A percentile compares a stretch with the other conserved stretches of the same genome.
phyloP scores from a whole-genome alignment of 2,797 vertebrate species.

The Megalops cyprinoides region DNA sequence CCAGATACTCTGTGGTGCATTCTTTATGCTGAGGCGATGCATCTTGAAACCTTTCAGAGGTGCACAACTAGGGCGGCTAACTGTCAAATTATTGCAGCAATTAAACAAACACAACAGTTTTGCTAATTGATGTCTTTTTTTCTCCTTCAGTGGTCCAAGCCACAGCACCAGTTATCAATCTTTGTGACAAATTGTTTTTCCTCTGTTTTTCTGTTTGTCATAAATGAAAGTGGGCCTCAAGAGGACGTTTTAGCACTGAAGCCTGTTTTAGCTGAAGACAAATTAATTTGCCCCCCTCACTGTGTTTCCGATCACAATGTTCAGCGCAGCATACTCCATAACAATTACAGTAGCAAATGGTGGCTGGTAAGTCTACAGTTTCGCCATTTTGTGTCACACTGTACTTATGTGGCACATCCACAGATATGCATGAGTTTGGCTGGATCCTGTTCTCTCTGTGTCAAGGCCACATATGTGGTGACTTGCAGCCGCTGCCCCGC shows the following conservation, averaged over 20 bases:
- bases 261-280: neutral
- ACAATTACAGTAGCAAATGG: neutral
- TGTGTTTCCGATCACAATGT: neutral
- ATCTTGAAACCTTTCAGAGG: neutral
- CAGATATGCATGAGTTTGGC: neutral
- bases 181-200: neutral
- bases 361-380: neutral
- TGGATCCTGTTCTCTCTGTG: neutral
- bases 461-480: neutral
- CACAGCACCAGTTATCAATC: slow-evolving; percentile 9
- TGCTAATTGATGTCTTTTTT: neutral
- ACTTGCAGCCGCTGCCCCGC: neutral
- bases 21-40: neutral
- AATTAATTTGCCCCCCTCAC: neutral
- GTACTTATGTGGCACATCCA: neutral
- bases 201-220: neutral
- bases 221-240: slow-evolving; percentile 3
- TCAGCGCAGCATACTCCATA: neutral
- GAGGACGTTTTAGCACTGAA: neutral
- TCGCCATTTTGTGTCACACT: neutral
- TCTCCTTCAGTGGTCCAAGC: neutral
- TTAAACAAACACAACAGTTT: neutral
- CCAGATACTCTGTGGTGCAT: neutral
- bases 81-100: neutral
- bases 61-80: neutral